A percentile compares a stretch with the other conserved stretches of the same genome.
These are phyloP conservation scores for Helostoma temminkii DNA, from an alignment of 2,797 vertebrate genomes.

Conservation along the genomic window DNA sequence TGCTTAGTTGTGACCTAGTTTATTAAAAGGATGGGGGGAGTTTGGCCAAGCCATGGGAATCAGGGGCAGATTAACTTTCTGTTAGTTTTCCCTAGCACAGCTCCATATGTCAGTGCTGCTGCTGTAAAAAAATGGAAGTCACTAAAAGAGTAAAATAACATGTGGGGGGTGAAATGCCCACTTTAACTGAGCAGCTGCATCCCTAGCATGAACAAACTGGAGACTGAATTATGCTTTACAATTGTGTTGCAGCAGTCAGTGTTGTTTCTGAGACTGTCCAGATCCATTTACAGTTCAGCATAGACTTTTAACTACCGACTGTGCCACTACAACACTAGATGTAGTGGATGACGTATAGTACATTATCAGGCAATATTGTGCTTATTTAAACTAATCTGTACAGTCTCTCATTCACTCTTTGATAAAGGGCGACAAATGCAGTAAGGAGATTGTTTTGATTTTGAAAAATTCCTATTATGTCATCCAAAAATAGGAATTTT, in stretches of 20 bases:
- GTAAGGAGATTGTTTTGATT: slow-evolving; percentile 19
- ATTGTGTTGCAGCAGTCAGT: slow-evolving; percentile 2
- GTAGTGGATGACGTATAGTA: background rate
- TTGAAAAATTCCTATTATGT: slow-evolving; percentile 21
- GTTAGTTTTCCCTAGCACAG: slow-evolving; percentile 67
- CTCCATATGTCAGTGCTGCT: slow-evolving; percentile 72
- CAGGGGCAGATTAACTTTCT: slow-evolving; percentile 78
- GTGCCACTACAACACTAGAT: background rate
- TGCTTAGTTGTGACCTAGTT: slow-evolving; percentile 83
- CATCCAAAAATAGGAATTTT: slow-evolving; percentile 35
- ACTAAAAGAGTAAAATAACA: slow-evolving; percentile 47
- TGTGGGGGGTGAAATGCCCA: slow-evolving; percentile 32
- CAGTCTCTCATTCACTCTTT: slow-evolving; percentile 18
- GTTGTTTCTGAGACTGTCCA: background rate
- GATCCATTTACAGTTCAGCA: slow-evolving; percentile 20
- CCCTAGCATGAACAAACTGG: slow-evolving; percentile 19
- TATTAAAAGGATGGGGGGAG: slow-evolving; percentile 69
- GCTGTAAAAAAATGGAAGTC: slow-evolving; percentile 41
- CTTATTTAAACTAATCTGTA: slow-evolving; percentile 37
- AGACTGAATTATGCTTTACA: slow-evolving; percentile 20
- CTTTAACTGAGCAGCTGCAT: slow-evolving; percentile 28
- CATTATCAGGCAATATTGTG: slow-evolving; percentile 20
- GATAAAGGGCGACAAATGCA: slow-evolving; percentile 26
- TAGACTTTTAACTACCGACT: slow-evolving; percentile 8
- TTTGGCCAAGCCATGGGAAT: slow-evolving; percentile 75